These are phyloP conservation scores for Zaprionus camerounensis DNA, from an alignment of 1,140 invertebrate genomes.

Conservation along the genomic window DNA sequence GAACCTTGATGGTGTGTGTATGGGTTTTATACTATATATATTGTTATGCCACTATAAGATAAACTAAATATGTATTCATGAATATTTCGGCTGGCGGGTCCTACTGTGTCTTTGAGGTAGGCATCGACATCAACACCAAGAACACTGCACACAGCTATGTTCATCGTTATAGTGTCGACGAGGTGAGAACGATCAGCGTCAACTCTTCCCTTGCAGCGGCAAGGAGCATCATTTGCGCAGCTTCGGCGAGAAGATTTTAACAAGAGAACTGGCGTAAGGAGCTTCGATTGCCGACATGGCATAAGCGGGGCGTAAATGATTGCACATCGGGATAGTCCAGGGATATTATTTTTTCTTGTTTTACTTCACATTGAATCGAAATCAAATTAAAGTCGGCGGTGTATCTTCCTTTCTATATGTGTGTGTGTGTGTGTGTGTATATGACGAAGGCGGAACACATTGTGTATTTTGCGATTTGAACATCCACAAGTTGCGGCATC, in stretches of 20 bases:
- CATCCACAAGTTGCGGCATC: conserved; percentile 78
- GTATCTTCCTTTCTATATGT: conserved; percentile 49
- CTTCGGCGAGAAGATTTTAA: conserved; percentile 45
- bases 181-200: conserved; percentile 77
- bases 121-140: conserved; percentile 33
- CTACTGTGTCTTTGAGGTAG: conserved; percentile 49
- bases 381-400: conserved; percentile 77
- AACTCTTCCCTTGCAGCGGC: conserved; percentile 57
- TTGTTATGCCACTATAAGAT: no score
- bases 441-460: conserved; percentile 77
- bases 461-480: conserved; percentile 81
- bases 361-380: conserved; percentile 69
- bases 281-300: neutral
- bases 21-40: no score
- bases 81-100: conserved; percentile 13
- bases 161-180: conserved; percentile 65
- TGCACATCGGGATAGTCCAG: conserved; percentile 46
- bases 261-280: conserved; percentile 13
- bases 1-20: no score
- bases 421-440: conserved; percentile 13
- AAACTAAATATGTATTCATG: neutral
- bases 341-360: conserved; percentile 50
- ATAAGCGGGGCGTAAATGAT: conserved; percentile 55
- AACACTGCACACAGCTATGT: conserved; percentile 42
- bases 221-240: conserved; percentile 60